Conservation (phyloP, 1,140 invertebrate species). For the Homalodisca vitripennis region DNA sequence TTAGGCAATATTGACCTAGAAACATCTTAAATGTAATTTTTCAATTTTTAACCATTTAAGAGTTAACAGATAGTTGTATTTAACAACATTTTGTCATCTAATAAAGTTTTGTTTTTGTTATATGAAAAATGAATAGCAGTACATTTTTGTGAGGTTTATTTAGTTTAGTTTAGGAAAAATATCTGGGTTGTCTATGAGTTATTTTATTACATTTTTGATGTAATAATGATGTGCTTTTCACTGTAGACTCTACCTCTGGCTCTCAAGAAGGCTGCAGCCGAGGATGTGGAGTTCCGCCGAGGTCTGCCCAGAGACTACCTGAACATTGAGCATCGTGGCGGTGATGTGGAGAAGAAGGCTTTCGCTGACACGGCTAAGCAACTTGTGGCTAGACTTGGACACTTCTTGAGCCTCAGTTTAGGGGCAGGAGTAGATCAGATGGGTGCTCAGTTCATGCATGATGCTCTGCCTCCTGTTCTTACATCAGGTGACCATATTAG, state of each 20-base stretch:
- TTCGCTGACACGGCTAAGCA: slow-evolving; percentile 60
- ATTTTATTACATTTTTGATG: no score
- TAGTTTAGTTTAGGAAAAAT: no score
- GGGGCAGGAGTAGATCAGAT: slow-evolving; percentile 85
- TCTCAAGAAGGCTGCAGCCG: slow-evolving; percentile 66
- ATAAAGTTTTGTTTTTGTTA: no score
- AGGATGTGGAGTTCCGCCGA: slow-evolving; percentile 69
- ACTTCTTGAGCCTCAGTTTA: slow-evolving; percentile 61
- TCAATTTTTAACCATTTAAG: no score
- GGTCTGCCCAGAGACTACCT: slow-evolving; percentile 63
- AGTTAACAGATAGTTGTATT: no score
- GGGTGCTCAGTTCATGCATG: slow-evolving; percentile 78
- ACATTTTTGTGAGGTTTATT: no score
- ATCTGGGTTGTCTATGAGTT: no score
- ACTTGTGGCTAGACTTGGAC: slow-evolving; percentile 62
- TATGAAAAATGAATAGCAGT: no score
- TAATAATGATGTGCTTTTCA: no score
- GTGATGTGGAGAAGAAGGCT: slow-evolving; percentile 42
- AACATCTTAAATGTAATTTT: no score
- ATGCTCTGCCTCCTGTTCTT: slow-evolving; percentile 82
- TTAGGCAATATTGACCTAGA: no score
- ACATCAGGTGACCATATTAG: slow-evolving; percentile 50
- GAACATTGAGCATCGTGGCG: background rate
- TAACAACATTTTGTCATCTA: no score
- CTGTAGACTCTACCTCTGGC: slow-evolving; percentile 71